These are phyloP conservation scores for Anhinga anhinga DNA, from an alignment of 2,113 vertebrate genomes.

Conservation along the genomic window DNA sequence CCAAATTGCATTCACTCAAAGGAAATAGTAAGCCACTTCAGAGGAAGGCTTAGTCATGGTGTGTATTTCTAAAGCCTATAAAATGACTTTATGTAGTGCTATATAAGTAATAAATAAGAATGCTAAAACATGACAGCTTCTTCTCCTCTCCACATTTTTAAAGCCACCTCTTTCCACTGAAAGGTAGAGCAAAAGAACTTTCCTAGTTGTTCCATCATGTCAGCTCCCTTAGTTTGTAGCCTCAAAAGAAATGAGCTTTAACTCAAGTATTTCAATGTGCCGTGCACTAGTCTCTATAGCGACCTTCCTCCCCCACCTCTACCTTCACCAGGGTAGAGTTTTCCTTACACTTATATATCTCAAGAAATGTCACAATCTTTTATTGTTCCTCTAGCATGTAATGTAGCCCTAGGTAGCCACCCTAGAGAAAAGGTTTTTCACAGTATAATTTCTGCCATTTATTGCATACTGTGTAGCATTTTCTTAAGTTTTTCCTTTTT, in stretches of 20 bases:
- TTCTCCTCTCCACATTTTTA: background rate
- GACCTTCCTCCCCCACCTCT: background rate
- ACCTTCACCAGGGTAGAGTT: background rate
- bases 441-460: background rate
- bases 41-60: background rate
- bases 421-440: background rate
- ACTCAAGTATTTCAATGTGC: background rate
- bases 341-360: background rate
- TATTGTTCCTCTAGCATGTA: background rate
- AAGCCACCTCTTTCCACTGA: background rate
- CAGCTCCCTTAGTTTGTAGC: background rate
- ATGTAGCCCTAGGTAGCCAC: slow-evolving; percentile 9
- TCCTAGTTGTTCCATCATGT: background rate
- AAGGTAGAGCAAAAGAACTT: background rate
- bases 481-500: background rate
- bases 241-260: slow-evolving; percentile 2
- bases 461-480: background rate
- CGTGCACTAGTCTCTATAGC: background rate
- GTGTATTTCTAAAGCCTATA: background rate
- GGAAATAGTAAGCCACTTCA: background rate
- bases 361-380: slow-evolving; percentile 8
- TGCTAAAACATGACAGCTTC: background rate
- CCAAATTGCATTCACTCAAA: background rate
- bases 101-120: background rate
- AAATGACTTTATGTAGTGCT: background rate